Evolutionary conservation across 2,113 vertebrate species (phyloP).

Genomic region (Donacobius atricapilla): DNA sequence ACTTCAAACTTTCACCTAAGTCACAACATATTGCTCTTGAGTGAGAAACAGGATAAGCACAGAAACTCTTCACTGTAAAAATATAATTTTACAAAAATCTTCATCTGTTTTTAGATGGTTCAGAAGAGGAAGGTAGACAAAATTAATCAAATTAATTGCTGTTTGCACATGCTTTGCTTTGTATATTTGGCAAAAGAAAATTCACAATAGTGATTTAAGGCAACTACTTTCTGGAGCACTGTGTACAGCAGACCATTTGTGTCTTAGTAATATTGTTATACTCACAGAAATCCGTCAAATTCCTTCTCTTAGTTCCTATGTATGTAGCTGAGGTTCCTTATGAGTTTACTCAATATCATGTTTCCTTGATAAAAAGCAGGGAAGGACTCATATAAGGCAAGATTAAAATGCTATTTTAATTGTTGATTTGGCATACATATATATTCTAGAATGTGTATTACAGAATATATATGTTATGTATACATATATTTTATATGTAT

Average conservation of each 20-base stretch:
- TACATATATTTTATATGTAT: not conserved
- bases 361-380: not conserved
- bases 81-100: not conserved
- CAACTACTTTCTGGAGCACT: not conserved
- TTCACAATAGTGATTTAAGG: not conserved
- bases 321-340: not conserved
- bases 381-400: not conserved
- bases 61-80: not conserved
- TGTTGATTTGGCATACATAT: not conserved
- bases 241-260: not conserved
- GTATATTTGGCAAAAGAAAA: not conserved
- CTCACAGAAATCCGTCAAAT: not conserved
- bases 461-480: not conserved
- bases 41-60: not conserved
- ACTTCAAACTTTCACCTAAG: not conserved
- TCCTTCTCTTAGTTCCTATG: not conserved
- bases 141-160: not conserved
- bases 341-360: not conserved
- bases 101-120: not conserved
- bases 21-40: not conserved
- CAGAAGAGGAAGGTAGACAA: not conserved
- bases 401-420: not conserved
- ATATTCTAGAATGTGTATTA: not conserved
- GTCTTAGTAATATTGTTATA: not conserved
- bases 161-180: not conserved